Conservation (phyloP, 2,888 invertebrate genomes). For the Diaprepes abbreviatus region DNA sequence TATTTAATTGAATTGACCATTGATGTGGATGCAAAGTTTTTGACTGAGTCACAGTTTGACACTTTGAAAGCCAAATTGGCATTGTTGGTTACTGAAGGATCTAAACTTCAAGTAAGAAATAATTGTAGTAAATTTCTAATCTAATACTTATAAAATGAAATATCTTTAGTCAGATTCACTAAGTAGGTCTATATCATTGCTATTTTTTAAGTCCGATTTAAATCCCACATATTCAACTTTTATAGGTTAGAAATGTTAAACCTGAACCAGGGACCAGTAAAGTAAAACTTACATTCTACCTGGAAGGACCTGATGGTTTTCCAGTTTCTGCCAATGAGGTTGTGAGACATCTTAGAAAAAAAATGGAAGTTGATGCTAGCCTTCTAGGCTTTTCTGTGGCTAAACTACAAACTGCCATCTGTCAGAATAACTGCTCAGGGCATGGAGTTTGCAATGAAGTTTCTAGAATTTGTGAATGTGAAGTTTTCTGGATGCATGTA, state of each 20-base stretch:
- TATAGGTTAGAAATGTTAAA: constrained; percentile 67
- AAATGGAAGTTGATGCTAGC: constrained; percentile 78
- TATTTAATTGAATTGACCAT: constrained; percentile 87
- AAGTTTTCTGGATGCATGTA: constrained; percentile 95
- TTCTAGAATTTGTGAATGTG: constrained; percentile 88
- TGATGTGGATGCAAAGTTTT: constrained; percentile 78
- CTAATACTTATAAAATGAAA: too few species aligned
- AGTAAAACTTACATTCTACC: constrained; percentile 69
- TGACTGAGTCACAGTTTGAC: constrained; percentile 80
- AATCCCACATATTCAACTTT: too few species aligned
- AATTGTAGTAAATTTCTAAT: too few species aligned
- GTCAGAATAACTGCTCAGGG: constrained; percentile 93
- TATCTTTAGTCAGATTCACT: too few species aligned
- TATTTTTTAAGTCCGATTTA: too few species aligned
- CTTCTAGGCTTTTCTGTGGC: constrained; percentile 80
- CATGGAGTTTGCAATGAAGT: constrained; percentile 91
- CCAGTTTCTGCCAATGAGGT: constrained; percentile 75
- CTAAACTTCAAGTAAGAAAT: constrained; percentile 69
- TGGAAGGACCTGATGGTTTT: constrained; percentile 64
- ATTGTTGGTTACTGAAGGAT: constrained; percentile 81
- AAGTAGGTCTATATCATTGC: too few species aligned
- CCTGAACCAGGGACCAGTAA: constrained; percentile 70
- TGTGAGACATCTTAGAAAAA: constrained; percentile 76
- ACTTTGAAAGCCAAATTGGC: constrained; percentile 85
- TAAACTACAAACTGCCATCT: constrained; percentile 85